A percentile compares a stretch with the other conserved stretches of the same genome.
Evolutionary conservation across 2,888 invertebrate genomes (phyloP).

Genomic region (Nomada flava): DNA sequence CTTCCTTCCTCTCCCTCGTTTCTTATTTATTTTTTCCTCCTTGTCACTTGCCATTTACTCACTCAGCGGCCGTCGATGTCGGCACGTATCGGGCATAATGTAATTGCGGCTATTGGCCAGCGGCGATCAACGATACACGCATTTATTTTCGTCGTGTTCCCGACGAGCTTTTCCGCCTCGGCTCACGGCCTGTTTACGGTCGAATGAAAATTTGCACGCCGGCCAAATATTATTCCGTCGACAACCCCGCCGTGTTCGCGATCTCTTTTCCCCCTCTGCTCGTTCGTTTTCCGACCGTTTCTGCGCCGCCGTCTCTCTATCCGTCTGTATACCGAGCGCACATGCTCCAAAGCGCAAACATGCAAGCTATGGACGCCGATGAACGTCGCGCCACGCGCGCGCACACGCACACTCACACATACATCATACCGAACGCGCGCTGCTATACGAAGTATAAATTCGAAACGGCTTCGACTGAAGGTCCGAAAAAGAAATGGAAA

Average conservation of each 20-base stretch:
- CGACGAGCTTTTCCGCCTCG: slow-evolving; percentile 74
- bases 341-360: slow-evolving; percentile 9
- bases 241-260: slow-evolving; percentile 35
- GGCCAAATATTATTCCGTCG: slow-evolving; percentile 73
- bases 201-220: slow-evolving; percentile 74
- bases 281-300: slow-evolving; percentile 19
- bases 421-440: no score
- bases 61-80: slow-evolving; percentile 38
- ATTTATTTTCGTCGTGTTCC: slow-evolving; percentile 72
- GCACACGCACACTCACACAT: background rate
- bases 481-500: slow-evolving; percentile 3
- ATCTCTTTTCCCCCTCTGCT: slow-evolving; percentile 20
- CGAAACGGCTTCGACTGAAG: background rate
- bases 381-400: background rate
- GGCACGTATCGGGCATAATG: slow-evolving; percentile 65
- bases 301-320: slow-evolving; percentile 14
- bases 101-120: slow-evolving; percentile 69
- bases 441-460: background rate
- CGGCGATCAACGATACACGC: slow-evolving; percentile 57
- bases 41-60: slow-evolving; percentile 48
- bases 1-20: background rate
- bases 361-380: background rate
- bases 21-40: background rate
- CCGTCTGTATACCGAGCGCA: background rate
- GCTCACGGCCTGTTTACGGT: slow-evolving; percentile 72